phyloP scores from a whole-genome alignment of 1,140 invertebrate genomes.

The Apis florea region DNA sequence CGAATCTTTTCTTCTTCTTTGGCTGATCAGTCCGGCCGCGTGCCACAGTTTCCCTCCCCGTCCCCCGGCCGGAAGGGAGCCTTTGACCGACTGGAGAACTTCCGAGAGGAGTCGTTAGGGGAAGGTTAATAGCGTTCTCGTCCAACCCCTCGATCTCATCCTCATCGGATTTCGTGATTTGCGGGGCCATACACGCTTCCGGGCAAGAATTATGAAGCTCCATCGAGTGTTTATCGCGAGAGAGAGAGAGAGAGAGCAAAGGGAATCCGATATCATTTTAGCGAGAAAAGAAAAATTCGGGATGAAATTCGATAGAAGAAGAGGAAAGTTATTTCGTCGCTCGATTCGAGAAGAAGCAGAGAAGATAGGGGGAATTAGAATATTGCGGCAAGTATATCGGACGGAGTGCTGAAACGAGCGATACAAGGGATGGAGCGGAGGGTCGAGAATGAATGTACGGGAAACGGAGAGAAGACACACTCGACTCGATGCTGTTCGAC shows the following conservation, averaged over 20 bases:
- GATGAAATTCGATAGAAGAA: background rate
- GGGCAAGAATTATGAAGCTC: conserved; percentile 36
- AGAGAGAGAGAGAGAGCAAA: background rate
- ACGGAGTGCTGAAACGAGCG: background rate
- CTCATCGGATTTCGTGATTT: conserved; percentile 42
- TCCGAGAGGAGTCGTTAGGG: conserved; percentile 36
- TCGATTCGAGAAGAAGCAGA: too few relatives aligned
- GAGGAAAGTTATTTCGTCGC: too few relatives aligned
- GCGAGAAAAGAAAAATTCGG: background rate
- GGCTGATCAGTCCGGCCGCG: conserved; percentile 59
- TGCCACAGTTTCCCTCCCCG: conserved; percentile 49
- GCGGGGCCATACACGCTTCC: conserved; percentile 29
- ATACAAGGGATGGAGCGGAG: background rate
- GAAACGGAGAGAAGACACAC: conserved; percentile 51
- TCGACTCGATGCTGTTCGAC: conserved; percentile 47
- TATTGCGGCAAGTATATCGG: conserved; percentile 1
- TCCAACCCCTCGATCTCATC: conserved; percentile 35
- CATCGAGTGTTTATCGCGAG: background rate
- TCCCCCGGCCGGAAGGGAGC: conserved; percentile 1
- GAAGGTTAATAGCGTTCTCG: conserved; percentile 27
- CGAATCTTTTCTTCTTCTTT: conserved; percentile 36
- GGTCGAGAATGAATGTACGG: conserved; percentile 30
- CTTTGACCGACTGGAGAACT: conserved; percentile 38
- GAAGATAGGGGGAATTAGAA: background rate
- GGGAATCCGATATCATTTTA: background rate